These are phyloP conservation scores for Darevskia nairensis DNA, from an alignment of 2,797 vertebrate genomes.

Conservation along the genomic window DNA sequence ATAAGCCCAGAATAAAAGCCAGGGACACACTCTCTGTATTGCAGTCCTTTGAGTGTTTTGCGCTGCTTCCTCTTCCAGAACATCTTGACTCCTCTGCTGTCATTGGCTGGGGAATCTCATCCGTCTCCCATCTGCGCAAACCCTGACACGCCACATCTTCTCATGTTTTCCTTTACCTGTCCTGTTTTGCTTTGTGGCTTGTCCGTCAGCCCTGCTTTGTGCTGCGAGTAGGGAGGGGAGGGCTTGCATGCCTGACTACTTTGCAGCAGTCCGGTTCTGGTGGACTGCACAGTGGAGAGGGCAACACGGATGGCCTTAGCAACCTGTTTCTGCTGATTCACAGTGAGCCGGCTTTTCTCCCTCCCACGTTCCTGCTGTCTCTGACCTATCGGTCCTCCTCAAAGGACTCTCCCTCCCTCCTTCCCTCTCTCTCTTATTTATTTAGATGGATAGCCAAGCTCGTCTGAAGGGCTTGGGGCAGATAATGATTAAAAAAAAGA, in stretches of 20 bases:
- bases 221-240: fast-evolving
- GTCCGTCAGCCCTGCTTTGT: background rate
- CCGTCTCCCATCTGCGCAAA: background rate
- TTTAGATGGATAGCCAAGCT: background rate
- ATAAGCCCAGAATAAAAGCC: background rate
- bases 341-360: conserved; percentile 12
- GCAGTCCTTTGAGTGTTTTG: background rate
- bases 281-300: background rate
- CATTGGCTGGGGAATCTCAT: background rate
- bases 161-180: background rate
- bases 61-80: background rate
- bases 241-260: background rate
- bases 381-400: conserved; percentile 14
- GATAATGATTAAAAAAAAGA: background rate
- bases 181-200: background rate
- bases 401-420: background rate
- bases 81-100: background rate
- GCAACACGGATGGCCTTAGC: background rate
- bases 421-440: background rate
- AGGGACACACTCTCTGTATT: background rate
- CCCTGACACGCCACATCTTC: background rate
- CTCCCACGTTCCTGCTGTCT: background rate
- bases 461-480: background rate
- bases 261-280: background rate
- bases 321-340: conserved; percentile 51